Evolutionary conservation across 2,113 vertebrate species (phyloP).

Genomic region (Sterrhoptilus dennistouni): DNA sequence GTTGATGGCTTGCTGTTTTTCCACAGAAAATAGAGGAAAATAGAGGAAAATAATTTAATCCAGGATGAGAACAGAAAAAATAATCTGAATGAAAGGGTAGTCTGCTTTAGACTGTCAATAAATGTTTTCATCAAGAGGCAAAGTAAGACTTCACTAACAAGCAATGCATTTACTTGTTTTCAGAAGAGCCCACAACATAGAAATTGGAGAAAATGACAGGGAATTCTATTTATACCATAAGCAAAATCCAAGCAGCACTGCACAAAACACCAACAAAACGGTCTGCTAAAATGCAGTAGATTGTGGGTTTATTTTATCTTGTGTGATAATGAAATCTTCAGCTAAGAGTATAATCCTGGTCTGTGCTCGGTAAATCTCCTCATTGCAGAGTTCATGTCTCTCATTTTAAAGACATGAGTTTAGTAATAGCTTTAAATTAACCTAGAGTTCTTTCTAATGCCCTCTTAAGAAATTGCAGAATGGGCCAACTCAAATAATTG

Average conservation of each 20-base stretch:
- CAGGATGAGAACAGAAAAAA: background rate
- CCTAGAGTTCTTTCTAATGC: background rate
- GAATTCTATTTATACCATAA: background rate
- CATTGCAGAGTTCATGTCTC: background rate
- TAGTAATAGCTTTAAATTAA: constrained; percentile 8
- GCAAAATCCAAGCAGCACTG: background rate
- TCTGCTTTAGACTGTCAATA: background rate
- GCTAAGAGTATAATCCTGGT: constrained; percentile 47
- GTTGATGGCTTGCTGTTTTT: background rate
- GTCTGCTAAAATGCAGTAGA: background rate
- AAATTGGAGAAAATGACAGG: background rate
- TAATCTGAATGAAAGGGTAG: background rate
- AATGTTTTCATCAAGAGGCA: background rate
- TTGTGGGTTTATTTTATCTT: constrained; percentile 5
- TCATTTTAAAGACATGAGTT: constrained; percentile 21
- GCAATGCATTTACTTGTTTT: background rate
- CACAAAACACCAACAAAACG: background rate
- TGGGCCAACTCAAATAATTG: background rate
- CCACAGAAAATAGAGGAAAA: background rate
- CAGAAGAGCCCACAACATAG: background rate
- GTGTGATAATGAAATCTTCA: constrained; percentile 14
- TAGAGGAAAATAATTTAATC: constrained; percentile 6
- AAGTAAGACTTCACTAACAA: background rate
- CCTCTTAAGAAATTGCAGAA: background rate
- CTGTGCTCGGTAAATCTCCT: constrained; percentile 39